Evolutionary conservation across 2,888 invertebrate genomes (phyloP).

Genomic region (Megastigmus dorsalis): DNA sequence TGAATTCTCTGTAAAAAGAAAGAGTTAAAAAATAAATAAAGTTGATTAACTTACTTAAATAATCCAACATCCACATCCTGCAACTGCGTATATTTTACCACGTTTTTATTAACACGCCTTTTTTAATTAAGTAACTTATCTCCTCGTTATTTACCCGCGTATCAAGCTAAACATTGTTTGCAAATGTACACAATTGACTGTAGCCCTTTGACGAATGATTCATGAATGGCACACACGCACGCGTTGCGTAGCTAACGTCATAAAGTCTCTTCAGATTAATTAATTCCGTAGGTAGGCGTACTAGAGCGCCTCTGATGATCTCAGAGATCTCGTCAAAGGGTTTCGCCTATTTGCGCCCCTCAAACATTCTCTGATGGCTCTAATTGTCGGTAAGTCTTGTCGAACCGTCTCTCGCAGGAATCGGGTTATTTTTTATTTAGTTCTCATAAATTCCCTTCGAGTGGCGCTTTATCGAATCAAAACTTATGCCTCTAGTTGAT

Average conservation of each 20-base stretch:
- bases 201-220: conserved; percentile 13
- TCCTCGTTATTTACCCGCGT: too few species aligned
- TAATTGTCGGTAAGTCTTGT: conserved; percentile 38
- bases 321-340: conserved; percentile 10
- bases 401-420: conserved; percentile 15
- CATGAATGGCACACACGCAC: not conserved
- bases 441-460: not conserved
- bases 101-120: too few species aligned
- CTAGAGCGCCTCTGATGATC: not conserved
- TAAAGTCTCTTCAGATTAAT: conserved; percentile 34
- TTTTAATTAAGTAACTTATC: too few species aligned
- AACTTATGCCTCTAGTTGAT: conserved; percentile 34
- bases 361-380: conserved; percentile 35
- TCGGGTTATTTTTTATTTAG: conserved; percentile 10
- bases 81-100: too few species aligned
- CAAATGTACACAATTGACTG: not conserved
- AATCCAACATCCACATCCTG: too few species aligned
- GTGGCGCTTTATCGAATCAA: conserved; percentile 25
- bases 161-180: too few species aligned
- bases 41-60: too few species aligned
- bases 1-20: too few species aligned
- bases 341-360: conserved; percentile 27
- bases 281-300: conserved; percentile 1
- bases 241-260: not conserved
- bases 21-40: too few species aligned